Conservation (phyloP, 2,113 vertebrate genomes). For the Oncorhynchus masou region DNA sequence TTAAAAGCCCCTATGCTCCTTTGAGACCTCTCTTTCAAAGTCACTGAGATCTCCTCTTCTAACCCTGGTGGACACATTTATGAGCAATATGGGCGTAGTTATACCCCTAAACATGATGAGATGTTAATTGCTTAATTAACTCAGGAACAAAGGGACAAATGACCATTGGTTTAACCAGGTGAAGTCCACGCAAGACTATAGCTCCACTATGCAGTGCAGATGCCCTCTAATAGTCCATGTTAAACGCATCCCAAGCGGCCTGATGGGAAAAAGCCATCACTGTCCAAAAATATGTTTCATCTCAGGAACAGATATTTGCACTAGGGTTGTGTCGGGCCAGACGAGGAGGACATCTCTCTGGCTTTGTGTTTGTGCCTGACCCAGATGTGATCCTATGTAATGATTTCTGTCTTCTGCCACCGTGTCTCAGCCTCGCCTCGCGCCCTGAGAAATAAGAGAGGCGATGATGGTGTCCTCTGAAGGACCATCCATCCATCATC, state of each 20-base stretch:
- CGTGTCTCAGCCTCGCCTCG: not conserved
- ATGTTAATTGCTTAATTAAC: no score
- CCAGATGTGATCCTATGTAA: not conserved
- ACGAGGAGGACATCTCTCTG: not conserved
- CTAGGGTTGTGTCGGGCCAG: not conserved
- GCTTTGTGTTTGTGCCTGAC: slow-evolving; percentile 6
- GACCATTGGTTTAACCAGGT: not conserved
- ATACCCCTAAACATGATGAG: no score
- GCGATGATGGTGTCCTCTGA: not conserved
- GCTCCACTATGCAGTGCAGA: not conserved
- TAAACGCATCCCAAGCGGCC: not conserved
- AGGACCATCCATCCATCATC: not conserved
- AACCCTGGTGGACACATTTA: no score
- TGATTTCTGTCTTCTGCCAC: slow-evolving; percentile 8
- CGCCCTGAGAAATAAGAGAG: not conserved
- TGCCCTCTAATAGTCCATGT: not conserved
- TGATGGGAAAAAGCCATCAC: not conserved
- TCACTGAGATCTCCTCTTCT: no score
- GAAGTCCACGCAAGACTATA: not conserved
- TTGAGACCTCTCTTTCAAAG: no score
- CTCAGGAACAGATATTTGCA: slow-evolving; percentile 1
- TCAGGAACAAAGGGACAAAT: not conserved
- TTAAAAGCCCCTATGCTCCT: no score
- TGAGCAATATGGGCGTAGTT: no score
- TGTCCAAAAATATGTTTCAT: not conserved